A percentile compares a stretch with the other conserved stretches of the same genome.
Conservation (phyloP, 2,888 invertebrate species). For the Hypsopygia costalis region DNA sequence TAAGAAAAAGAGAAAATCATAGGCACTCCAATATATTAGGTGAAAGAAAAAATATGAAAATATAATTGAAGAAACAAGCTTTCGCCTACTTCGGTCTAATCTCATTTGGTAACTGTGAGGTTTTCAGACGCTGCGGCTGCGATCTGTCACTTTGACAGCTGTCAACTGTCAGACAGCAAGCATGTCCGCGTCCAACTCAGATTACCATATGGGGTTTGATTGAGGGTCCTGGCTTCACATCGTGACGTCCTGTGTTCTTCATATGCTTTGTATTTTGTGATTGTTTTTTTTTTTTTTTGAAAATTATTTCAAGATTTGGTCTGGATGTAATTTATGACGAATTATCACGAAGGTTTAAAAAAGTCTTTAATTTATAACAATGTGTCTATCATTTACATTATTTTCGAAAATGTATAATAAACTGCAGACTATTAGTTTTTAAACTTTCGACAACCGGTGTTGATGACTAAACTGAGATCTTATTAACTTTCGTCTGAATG, state of each 20-base stretch:
- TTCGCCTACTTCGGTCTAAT: conserved; percentile 88
- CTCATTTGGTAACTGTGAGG: conserved; percentile 99
- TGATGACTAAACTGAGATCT: too few relatives aligned
- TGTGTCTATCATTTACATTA: too few relatives aligned
- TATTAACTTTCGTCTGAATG: too few relatives aligned
- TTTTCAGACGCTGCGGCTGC: conserved; percentile 54
- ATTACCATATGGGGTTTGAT: conserved; percentile 93
- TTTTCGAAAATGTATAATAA: too few relatives aligned
- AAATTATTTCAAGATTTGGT: conserved; percentile 14
- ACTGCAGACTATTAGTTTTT: too few relatives aligned
- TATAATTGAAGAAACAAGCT: conserved; percentile 43
- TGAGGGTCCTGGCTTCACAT: conserved; percentile 70
- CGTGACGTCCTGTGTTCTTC: conserved; percentile 75
- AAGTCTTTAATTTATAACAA: too few relatives aligned
- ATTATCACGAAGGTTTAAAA: too few relatives aligned
- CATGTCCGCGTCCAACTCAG: conserved; percentile 81
- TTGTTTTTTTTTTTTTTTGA: conserved; percentile 16
- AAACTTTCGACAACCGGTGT: too few relatives aligned
- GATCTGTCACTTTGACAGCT: conserved; percentile 33
- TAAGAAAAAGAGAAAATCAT: too few relatives aligned
- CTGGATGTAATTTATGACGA: too few relatives aligned
- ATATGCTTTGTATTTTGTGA: conserved; percentile 37
- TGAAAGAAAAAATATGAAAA: too few relatives aligned
- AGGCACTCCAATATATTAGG: too few relatives aligned
- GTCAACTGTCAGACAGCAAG: conserved; percentile 29